Conservation (phyloP, 2,113 vertebrate species). For the Antechinus stuartii region DNA sequence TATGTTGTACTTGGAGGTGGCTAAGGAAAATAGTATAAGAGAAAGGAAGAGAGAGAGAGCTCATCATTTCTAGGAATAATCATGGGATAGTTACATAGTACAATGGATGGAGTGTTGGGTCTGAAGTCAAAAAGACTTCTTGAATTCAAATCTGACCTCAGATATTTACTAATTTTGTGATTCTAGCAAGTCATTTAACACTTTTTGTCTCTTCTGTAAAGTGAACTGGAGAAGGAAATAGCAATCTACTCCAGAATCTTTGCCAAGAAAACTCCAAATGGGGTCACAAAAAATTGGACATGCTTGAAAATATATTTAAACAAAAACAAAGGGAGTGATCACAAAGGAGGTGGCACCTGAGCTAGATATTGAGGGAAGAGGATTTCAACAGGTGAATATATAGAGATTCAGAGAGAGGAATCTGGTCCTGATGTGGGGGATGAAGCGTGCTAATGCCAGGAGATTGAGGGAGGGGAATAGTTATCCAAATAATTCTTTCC, state of each 20-base stretch:
- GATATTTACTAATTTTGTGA: background rate
- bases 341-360: background rate
- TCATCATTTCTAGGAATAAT: background rate
- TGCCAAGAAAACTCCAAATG: background rate
- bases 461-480: background rate
- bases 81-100: background rate
- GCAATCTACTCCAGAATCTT: background rate
- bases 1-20: background rate
- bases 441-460: background rate
- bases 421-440: background rate
- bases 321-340: background rate
- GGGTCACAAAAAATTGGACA: too few species aligned
- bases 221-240: background rate
- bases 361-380: background rate
- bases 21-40: background rate
- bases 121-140: background rate
- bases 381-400: background rate
- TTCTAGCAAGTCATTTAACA: background rate
- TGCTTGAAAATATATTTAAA: background rate
- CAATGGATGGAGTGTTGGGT: background rate
- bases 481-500: slow-evolving; percentile 19
- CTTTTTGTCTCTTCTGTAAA: background rate
- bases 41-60: background rate
- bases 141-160: background rate
- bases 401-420: background rate